phyloP scores from a whole-genome alignment of 1,140 invertebrate species.

The Ceratina japonica region DNA sequence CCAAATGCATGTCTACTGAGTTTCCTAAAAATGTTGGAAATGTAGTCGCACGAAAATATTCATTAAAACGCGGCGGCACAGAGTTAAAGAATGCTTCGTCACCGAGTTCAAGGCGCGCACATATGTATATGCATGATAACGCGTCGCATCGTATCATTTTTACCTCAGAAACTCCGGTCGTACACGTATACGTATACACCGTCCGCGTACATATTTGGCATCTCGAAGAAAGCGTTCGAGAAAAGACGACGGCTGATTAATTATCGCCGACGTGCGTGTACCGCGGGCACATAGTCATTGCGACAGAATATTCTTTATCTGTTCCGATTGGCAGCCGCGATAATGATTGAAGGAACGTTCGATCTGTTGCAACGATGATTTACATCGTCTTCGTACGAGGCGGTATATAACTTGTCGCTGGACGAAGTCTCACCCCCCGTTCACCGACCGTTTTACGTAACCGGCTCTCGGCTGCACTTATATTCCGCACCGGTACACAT shows the following conservation, averaged over 20 bases:
- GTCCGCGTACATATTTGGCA: constrained; percentile 4
- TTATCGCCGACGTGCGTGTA: constrained; percentile 1
- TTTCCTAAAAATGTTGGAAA: background rate
- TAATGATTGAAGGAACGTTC: background rate
- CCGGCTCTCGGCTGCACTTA: constrained; percentile 53
- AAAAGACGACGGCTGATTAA: background rate
- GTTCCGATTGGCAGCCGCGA: constrained; percentile 22
- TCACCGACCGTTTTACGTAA: constrained; percentile 62
- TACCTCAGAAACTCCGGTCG: background rate
- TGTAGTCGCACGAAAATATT: constrained; percentile 5
- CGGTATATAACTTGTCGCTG: background rate
- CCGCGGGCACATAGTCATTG: background rate
- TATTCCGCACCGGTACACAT: constrained; percentile 60
- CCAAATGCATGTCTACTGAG: no score
- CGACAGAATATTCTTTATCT: constrained; percentile 27
- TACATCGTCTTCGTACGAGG: constrained; percentile 11
- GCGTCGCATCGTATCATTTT: constrained; percentile 15
- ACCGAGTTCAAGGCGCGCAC: constrained; percentile 37
- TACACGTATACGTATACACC: no score
- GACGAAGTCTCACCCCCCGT: constrained; percentile 29
- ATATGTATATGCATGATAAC: constrained; percentile 19
- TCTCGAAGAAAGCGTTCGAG: background rate
- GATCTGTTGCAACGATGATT: constrained; percentile 10
- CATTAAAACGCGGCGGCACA: constrained; percentile 6
- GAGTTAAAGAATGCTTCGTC: constrained; percentile 22